A percentile compares a stretch with the other conserved stretches of the same genome.
Evolutionary conservation across 2,113 vertebrate genomes (phyloP).

Genomic region (Meles meles): DNA sequence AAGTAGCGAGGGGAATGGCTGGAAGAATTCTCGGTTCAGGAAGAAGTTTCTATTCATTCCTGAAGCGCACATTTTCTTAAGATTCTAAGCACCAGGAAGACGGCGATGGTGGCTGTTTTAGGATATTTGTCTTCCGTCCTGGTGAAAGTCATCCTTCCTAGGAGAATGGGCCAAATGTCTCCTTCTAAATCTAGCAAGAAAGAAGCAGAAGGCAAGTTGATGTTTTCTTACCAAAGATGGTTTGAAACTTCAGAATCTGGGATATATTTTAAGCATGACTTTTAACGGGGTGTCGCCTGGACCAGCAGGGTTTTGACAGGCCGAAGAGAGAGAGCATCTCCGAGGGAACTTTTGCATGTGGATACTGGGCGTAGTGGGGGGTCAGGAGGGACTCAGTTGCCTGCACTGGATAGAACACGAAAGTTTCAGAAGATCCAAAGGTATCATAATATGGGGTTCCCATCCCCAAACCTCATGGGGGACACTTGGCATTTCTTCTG

Average conservation of each 20-base stretch:
- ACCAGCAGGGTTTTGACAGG: neutral
- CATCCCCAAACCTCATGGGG: neutral
- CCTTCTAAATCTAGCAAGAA: neutral
- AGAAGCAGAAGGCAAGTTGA: neutral
- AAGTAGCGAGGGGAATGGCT: neutral
- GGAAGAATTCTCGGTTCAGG: neutral
- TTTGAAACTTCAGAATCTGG: neutral
- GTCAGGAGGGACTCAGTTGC: neutral
- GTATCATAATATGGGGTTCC: accelerated
- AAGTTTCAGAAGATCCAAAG: neutral
- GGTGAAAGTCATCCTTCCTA: neutral
- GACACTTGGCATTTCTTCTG: neutral
- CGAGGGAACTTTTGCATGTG: neutral
- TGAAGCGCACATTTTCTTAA: neutral
- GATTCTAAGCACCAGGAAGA: neutral
- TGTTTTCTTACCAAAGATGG: neutral
- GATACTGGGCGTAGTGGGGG: accelerated
- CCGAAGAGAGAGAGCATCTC: neutral
- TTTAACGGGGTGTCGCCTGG: neutral
- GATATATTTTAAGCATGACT: neutral
- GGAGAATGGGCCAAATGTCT: neutral
- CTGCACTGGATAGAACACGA: neutral
- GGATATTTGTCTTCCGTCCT: neutral
- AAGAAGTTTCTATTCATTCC: neutral
- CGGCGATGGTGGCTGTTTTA: neutral